A percentile compares a stretch with the other conserved stretches of the same genome.
Evolutionary conservation across 2,888 invertebrate genomes (phyloP).

Genomic region (Latrodectus hesperus): DNA sequence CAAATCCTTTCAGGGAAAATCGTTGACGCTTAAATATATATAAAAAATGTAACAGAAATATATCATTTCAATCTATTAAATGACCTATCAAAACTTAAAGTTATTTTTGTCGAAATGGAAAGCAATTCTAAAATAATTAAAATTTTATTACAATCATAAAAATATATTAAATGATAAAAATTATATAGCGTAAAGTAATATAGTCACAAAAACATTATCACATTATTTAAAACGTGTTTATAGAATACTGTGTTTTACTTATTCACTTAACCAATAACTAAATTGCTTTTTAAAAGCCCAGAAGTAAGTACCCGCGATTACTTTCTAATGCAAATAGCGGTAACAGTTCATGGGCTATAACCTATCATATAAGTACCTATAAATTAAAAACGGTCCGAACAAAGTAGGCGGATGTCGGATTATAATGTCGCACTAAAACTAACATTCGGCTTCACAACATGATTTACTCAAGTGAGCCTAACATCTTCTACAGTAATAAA

Average conservation of each 20-base stretch:
- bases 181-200: background rate
- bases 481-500: background rate
- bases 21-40: too few relatives aligned
- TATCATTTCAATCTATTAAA: too few relatives aligned
- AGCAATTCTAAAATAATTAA: too few relatives aligned
- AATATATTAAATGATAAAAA: background rate
- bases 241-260: background rate
- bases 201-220: background rate
- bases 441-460: background rate
- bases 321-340: slow-evolving; percentile 5
- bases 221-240: background rate
- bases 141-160: too few relatives aligned
- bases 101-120: too few relatives aligned
- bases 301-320: slow-evolving; percentile 1
- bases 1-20: too few relatives aligned
- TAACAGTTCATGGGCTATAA: background rate
- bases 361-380: background rate
- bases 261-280: background rate
- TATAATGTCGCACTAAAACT: slow-evolving; percentile 17
- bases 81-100: too few relatives aligned
- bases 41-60: too few relatives aligned
- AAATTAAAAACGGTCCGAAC: slow-evolving; percentile 24
- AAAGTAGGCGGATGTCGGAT: background rate
- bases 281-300: slow-evolving; percentile 1
- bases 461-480: slow-evolving; percentile 5